Evolutionary conservation across 2,888 invertebrate genomes (phyloP), one percentile per base, ranked within the genome.

Genomic region (Antheraea yamamai): DNA sequence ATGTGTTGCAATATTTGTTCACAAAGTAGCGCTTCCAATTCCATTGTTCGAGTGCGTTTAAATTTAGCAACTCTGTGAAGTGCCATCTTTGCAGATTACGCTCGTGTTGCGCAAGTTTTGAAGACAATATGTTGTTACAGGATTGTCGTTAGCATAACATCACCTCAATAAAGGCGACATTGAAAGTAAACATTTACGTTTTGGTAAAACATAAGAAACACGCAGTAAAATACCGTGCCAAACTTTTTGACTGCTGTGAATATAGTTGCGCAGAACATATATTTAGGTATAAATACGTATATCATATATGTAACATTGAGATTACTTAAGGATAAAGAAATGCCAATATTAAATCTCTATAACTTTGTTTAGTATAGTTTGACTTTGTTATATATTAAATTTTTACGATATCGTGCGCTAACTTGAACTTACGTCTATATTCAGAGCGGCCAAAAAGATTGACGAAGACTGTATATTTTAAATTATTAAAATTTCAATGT

Each of bases 11-110:
- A 91, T 89, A 91, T 86, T 81, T 83, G 81, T 81, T 81, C 81
- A 88, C 84, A 83, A 81, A 84, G 83, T 85, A 84, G 86, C 85
- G 84, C 85, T 86, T 86, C 85, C 88, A 87, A 88, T 89, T 89
- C 89, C 82, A 91, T 93, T 92, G 93, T 93, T 88, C 77, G 79
- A 80, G 86, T 85, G 87, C 86, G 87, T 83, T 81, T 78, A 80
- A 82, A 81, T 92, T 90, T 91, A 87, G 91, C 88, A 92, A 92
- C 84, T 79, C 76, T 80, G 86, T 87, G 76, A 76, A 81, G 80
- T 86, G 83, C 82, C 86, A 83, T 85, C 88, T 88, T 84, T 83
- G 85, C 86, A 86, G 87, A 88, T 39, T 73, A 64, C 39, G 51
- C 73, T 73, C 6, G 66, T 47, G 26, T 73, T 75, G 68, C 55